These are phyloP conservation scores for Percopsis transmontana DNA, from an alignment of 2,113 vertebrate species.

Conservation along the genomic window DNA sequence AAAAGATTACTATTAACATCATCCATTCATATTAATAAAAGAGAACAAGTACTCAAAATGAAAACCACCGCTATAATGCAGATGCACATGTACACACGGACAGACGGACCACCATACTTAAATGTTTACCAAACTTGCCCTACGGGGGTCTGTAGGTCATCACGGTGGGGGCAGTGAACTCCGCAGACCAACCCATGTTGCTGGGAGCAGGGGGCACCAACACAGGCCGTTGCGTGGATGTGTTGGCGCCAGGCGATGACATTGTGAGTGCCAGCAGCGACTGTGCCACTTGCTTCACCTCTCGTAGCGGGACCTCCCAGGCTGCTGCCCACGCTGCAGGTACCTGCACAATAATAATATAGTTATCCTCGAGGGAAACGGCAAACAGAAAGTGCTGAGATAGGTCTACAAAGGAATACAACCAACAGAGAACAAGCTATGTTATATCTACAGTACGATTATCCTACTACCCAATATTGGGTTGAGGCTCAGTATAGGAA, in stretches of 20 bases:
- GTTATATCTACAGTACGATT: too few relatives aligned
- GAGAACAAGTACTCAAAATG: too few relatives aligned
- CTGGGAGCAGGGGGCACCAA: slow-evolving; percentile 85
- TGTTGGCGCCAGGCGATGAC: slow-evolving; percentile 90
- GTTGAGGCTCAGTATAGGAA: too few relatives aligned
- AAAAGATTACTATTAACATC: too few relatives aligned
- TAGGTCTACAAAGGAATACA: neutral
- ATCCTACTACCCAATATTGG: too few relatives aligned
- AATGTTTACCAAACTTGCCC: neutral
- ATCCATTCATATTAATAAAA: too few relatives aligned
- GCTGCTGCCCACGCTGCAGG: slow-evolving; percentile 88
- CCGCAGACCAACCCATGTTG: slow-evolving; percentile 79
- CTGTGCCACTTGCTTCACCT: slow-evolving; percentile 87
- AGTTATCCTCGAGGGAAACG: neutral
- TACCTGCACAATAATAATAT: neutral
- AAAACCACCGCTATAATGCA: too few relatives aligned
- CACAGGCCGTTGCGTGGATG: slow-evolving; percentile 85
- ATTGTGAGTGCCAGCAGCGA: slow-evolving; percentile 88
- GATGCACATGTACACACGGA: too few relatives aligned
- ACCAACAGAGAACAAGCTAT: too few relatives aligned
- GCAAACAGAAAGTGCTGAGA: neutral
- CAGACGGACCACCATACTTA: neutral
- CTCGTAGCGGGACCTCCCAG: slow-evolving; percentile 87
- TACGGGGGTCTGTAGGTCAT: slow-evolving; percentile 79
- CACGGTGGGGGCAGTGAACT: slow-evolving; percentile 86